A percentile compares a stretch with the other conserved stretches of the same genome.
These are phyloP conservation scores for Heteromormyrus szaboi DNA, from an alignment of 2,797 vertebrate genomes.

Conservation along the genomic window DNA sequence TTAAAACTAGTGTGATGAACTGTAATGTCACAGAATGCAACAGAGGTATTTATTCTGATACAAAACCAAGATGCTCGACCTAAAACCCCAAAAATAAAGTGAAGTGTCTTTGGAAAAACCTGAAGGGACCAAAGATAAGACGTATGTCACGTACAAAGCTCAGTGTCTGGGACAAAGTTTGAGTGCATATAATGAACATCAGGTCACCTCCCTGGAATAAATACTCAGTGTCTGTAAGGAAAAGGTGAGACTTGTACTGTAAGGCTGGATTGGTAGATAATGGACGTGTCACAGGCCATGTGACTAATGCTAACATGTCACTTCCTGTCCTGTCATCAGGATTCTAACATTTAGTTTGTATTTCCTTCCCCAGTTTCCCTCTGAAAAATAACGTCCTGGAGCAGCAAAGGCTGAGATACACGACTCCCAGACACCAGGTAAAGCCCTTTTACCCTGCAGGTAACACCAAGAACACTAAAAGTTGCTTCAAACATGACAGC, in stretches of 20 bases:
- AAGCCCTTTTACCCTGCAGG: neutral
- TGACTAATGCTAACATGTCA: neutral
- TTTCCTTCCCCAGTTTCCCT: neutral
- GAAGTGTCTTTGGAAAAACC: neutral
- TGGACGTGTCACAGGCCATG: neutral
- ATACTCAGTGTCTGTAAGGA: neutral
- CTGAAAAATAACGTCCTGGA: neutral
- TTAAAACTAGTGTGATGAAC: neutral
- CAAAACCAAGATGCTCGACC: neutral
- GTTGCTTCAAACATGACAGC: neutral
- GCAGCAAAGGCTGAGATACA: neutral
- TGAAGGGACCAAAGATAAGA: neutral
- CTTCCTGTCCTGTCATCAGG: neutral
- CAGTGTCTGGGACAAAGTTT: neutral
- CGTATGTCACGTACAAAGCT: neutral
- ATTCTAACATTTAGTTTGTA: neutral
- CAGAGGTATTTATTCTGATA: neutral
- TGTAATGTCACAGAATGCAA: neutral
- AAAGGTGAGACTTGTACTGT: neutral
- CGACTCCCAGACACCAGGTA: neutral
- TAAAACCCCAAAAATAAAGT: neutral
- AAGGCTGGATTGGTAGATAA: neutral
- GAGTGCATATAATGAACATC: neutral
- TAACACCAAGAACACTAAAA: neutral
- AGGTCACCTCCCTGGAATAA: neutral